Conservation (phyloP, 2,113 vertebrate species). For the Bathybates hornii region DNA sequence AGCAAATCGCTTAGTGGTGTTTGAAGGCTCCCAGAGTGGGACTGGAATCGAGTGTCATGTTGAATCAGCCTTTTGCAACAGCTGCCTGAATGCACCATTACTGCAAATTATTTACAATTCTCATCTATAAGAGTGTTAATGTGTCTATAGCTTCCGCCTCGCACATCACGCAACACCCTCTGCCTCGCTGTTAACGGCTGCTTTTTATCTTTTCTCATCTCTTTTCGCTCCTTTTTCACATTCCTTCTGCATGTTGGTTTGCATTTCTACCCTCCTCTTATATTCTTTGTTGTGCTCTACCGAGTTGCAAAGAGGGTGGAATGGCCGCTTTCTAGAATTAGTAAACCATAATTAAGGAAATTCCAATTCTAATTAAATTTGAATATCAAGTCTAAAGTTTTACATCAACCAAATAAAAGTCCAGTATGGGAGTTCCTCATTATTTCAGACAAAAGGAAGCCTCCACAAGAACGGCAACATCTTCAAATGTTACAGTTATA, state of each 20-base stretch:
- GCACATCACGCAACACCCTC: neutral
- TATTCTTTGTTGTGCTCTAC: neutral
- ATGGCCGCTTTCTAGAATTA: neutral
- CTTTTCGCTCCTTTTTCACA: neutral
- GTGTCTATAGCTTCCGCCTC: neutral
- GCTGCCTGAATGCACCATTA: neutral
- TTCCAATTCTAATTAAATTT: neutral
- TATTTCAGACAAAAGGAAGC: neutral
- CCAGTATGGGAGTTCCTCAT: neutral
- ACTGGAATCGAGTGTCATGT: slow-evolving; percentile 3
- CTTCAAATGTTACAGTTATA: neutral
- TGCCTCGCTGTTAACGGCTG: neutral
- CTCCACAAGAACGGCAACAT: neutral
- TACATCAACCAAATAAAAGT: neutral
- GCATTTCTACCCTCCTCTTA: neutral
- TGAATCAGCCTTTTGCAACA: slow-evolving; percentile 5
- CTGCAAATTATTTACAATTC: slow-evolving; percentile 18
- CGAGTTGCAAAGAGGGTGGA: neutral
- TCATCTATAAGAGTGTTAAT: slow-evolving; percentile 4
- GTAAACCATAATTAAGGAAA: neutral
- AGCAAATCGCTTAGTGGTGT: neutral
- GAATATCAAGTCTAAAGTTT: neutral
- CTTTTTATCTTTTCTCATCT: neutral
- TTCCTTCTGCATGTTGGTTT: neutral
- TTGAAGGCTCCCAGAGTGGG: slow-evolving; percentile 23